phyloP scores from a whole-genome alignment of 2,888 invertebrate species.

The Phymatocera aterrima region DNA sequence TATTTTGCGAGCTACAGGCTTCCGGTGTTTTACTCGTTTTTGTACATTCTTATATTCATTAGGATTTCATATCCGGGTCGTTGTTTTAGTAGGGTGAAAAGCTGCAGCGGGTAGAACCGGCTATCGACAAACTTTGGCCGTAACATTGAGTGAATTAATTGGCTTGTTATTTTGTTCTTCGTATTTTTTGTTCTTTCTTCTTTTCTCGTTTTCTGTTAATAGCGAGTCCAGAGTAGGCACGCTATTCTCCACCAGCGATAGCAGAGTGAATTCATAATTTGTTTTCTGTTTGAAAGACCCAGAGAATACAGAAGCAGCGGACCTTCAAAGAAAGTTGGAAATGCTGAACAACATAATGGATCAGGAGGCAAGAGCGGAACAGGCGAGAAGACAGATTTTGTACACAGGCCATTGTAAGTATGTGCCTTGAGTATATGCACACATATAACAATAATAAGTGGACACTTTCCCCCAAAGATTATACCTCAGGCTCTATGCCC shows the following conservation, averaged over 20 bases:
- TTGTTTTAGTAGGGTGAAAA: not conserved
- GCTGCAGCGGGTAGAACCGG: not conserved
- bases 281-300: conserved; percentile 81
- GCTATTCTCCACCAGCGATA: not conserved
- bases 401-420: conserved; percentile 89
- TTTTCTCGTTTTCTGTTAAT: not conserved
- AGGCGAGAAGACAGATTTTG: conserved; percentile 87
- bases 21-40: not conserved
- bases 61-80: not conserved
- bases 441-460: not conserved
- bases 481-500: not conserved
- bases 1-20: not conserved
- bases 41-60: not conserved
- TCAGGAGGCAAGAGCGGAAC: conserved; percentile 87
- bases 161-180: not conserved
- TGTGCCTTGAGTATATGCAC: not conserved
- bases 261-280: conserved; percentile 26
- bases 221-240: not conserved
- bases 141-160: conserved; percentile 32
- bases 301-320: conserved; percentile 90
- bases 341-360: conserved; percentile 93
- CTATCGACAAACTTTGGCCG: conserved; percentile 2
- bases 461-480: not conserved
- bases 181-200: not conserved
- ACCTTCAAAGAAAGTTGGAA: conserved; percentile 93